Evolutionary conservation across 2,888 invertebrate genomes (phyloP), one percentile per base, ranked within the genome.

Genomic region (Ceratothoa steindachneri): DNA sequence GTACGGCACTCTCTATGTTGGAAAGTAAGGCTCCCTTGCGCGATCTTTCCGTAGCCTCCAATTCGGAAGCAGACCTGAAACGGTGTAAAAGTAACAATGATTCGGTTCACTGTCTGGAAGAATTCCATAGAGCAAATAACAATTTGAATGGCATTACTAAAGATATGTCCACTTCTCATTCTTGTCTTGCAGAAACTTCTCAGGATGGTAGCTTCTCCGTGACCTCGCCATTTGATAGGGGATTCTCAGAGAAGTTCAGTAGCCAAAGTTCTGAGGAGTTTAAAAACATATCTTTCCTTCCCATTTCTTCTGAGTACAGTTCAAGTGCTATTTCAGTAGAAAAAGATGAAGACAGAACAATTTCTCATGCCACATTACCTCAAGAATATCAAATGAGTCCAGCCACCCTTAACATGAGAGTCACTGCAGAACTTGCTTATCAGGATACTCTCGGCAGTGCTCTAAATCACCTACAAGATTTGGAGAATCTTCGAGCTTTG

Each of bases 391-490:
- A 29, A 4, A 30, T 71, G 28, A 30, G 41, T n/a, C 79, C 79
- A 30, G 53, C 72, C 1, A 71, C 71, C 28, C 70, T 79, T 19
- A 73, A 74, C 19, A 41, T 68, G 24, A 30, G 76, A 55, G 55
- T 79, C 24, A 75, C 76, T 79, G 79, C 79, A 27, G 79, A 79
- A 30, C 69, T 79, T 31, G 71, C 66, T 70, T 75, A 74, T 30
- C 79, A 79, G 66, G 79, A 79, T 65, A 73, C 76, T 30, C 28
- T 79, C 27, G 72, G 67, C 30, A 72, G 74, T 71, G 76, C 79
- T 55, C 30, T 79, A 2, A 72, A 68, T 41, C 76, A 79, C 67
- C 52, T 79, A 15, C 67, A 70, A 27, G 71, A 69, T 22, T 30
- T 72, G 67, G 30, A 68, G 7, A 68, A 67, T 7, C 29, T 67